Evolutionary conservation across 2,888 invertebrate genomes (phyloP).

Genomic region (Chrysolina oricalcia): DNA sequence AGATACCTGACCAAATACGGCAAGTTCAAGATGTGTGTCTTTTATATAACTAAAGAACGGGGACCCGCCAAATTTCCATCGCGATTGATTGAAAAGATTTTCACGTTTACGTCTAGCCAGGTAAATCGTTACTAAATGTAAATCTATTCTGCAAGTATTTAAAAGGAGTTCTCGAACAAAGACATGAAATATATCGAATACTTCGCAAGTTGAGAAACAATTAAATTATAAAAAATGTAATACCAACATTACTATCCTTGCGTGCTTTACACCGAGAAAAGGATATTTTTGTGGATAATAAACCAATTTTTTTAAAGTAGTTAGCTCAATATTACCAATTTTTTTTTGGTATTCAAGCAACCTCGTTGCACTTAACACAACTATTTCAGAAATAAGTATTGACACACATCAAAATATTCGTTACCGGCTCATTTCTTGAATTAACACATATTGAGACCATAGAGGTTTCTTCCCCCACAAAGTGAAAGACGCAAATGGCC

Average conservation of each 20-base stretch:
- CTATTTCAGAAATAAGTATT: no score
- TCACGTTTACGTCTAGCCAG: constrained; percentile 34
- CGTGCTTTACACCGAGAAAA: no score
- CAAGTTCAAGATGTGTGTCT: constrained; percentile 18
- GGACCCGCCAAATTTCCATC: constrained; percentile 28
- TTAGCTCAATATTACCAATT: no score
- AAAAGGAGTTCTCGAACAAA: constrained; percentile 32
- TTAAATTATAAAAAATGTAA: constrained; percentile 27
- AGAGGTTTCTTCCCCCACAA: no score
- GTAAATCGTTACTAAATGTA: constrained; percentile 27
- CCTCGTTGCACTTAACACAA: no score
- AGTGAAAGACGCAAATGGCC: no score
- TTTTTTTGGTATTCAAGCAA: no score
- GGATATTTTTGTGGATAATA: no score
- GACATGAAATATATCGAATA: constrained; percentile 28
- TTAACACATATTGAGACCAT: no score
- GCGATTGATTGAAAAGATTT: constrained; percentile 24
- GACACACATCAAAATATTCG: no score
- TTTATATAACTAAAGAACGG: constrained; percentile 20
- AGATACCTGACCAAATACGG: constrained; percentile 19
- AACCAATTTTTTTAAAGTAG: no score
- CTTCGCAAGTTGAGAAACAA: constrained; percentile 41
- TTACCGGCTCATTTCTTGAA: no score
- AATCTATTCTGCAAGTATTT: constrained; percentile 26
- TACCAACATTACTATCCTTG: constrained; percentile 18